phyloP scores from a whole-genome alignment of 2,113 vertebrate genomes.

The Dromiciops gliroides region DNA sequence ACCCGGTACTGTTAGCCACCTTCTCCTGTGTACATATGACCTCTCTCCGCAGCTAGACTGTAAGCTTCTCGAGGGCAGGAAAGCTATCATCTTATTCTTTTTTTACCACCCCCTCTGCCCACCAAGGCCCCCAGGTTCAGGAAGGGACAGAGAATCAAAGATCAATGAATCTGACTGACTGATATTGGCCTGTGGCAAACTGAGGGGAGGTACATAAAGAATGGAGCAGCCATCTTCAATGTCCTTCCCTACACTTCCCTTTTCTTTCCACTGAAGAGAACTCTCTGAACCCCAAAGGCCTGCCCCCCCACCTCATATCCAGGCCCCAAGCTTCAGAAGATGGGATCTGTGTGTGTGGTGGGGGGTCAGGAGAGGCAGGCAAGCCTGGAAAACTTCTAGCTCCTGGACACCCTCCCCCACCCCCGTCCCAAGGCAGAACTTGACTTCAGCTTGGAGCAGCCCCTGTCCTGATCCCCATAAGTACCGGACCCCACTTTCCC shows the following conservation, averaged over 20 bases:
- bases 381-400: neutral
- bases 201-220: neutral
- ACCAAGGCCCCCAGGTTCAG: neutral
- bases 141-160: neutral
- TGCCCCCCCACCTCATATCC: neutral
- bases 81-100: neutral
- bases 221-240: neutral
- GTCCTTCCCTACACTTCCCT: neutral
- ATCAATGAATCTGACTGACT: neutral
- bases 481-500: neutral
- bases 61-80: neutral
- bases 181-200: neutral
- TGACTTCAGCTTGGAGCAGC: neutral
- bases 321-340: neutral
- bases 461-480: neutral
- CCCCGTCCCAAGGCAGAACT: neutral
- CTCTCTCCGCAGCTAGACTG: neutral
- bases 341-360: fast-evolving
- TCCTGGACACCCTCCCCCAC: neutral
- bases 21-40: neutral
- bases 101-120: neutral
- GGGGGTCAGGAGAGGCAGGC: neutral
- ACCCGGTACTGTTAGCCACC: neutral
- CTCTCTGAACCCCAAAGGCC: neutral
- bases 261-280: neutral